A percentile compares a stretch with the other conserved stretches of the same genome.
Evolutionary conservation across 1,140 invertebrate genomes (phyloP).

Genomic region (Drosophila suzukii): DNA sequence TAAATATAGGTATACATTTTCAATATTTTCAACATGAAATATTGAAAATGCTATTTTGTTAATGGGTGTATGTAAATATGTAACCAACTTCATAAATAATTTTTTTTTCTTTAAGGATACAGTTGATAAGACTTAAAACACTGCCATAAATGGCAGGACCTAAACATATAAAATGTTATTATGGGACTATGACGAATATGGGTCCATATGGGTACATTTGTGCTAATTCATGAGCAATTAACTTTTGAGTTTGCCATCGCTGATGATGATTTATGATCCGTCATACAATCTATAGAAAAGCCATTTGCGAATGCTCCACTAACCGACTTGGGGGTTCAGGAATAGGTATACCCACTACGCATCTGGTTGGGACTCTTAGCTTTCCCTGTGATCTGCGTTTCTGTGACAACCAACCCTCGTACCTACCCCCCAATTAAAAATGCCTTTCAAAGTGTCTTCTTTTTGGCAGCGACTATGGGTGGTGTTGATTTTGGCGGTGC

Average conservation of each 20-base stretch:
- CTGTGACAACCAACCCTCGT: background rate
- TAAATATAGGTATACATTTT: no score
- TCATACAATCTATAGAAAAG: slow-evolving; percentile 13
- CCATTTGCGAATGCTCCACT: slow-evolving; percentile 31
- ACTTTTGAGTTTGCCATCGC: slow-evolving; percentile 3
- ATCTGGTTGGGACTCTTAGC: slow-evolving; percentile 6
- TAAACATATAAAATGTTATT: background rate
- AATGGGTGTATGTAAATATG: no score
- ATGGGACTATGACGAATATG: background rate
- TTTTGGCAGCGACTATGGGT: slow-evolving; percentile 30
- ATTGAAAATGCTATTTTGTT: no score
- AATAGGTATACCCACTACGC: background rate
- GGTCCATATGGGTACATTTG: slow-evolving; percentile 19
- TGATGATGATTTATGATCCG: slow-evolving; percentile 39
- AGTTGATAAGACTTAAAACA: no score
- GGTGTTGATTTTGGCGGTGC: slow-evolving; percentile 10
- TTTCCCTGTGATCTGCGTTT: slow-evolving; percentile 32
- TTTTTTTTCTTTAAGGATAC: no score
- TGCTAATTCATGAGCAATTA: background rate
- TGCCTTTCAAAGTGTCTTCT: slow-evolving; percentile 47
- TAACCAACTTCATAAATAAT: no score
- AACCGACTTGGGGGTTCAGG: slow-evolving; percentile 24
- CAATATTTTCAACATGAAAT: no score
- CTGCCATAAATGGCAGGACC: no score
- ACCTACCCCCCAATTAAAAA: background rate